These are phyloP conservation scores for Diabrotica virgifera DNA, from an alignment of 1,140 invertebrate species.

Conservation along the genomic window DNA sequence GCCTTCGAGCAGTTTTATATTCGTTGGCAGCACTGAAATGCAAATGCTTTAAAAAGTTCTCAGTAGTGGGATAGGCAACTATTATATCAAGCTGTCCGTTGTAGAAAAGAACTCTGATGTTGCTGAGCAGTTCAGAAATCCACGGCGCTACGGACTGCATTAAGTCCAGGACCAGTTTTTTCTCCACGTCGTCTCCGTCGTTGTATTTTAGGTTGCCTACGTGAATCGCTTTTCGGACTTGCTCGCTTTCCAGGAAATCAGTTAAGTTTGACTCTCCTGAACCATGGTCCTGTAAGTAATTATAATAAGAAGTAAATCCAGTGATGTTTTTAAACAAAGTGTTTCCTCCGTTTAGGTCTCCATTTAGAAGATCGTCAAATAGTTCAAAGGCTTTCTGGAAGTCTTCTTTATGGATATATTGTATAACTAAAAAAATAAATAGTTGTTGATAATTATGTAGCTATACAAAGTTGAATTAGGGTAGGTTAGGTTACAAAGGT, in stretches of 20 bases:
- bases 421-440: constrained; percentile 39
- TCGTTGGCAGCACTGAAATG: constrained; percentile 60
- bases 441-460: no score
- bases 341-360: constrained; percentile 53
- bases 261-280: constrained; percentile 46
- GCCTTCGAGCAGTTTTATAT: constrained; percentile 59
- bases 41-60: constrained; percentile 64
- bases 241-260: constrained; percentile 57
- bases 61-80: constrained; percentile 74
- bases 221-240: constrained; percentile 53
- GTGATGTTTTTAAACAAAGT: constrained; percentile 66
- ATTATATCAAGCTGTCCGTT: constrained; percentile 85
- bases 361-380: constrained; percentile 66
- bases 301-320: constrained; percentile 66
- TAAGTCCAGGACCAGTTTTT: constrained; percentile 70
- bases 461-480: no score
- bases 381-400: constrained; percentile 61
- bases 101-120: constrained; percentile 69
- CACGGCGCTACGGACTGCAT: constrained; percentile 76
- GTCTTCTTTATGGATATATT: constrained; percentile 60
- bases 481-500: no score
- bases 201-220: constrained; percentile 53
- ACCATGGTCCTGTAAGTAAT: constrained; percentile 53
- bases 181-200: constrained; percentile 54
- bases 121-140: constrained; percentile 64